Conservation (phyloP, 2,888 invertebrate species). For the Phortica okadai region DNA sequence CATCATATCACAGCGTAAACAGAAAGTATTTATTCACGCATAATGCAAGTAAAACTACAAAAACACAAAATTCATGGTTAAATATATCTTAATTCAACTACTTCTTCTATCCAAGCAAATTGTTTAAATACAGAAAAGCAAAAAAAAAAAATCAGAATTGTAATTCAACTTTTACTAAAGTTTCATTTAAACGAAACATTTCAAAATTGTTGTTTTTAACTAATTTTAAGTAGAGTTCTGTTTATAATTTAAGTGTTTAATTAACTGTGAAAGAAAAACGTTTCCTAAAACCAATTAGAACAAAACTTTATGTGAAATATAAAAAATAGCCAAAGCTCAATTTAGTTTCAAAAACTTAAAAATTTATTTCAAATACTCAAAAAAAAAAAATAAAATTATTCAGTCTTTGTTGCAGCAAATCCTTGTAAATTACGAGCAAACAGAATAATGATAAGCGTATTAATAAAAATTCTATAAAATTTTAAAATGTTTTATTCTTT, state of each 20-base stretch:
- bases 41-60: neutral
- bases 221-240: slow-evolving; percentile 24
- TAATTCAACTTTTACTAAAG: slow-evolving; percentile 14
- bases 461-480: slow-evolving; percentile 27
- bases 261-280: slow-evolving; percentile 1
- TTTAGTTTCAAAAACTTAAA: neutral
- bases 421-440: slow-evolving; percentile 36
- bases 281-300: neutral
- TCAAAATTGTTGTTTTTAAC: slow-evolving; percentile 16
- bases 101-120: neutral
- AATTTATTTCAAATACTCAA: neutral
- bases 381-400: neutral
- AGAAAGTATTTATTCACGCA: neutral
- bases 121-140: neutral
- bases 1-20: neutral
- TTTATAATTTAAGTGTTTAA: slow-evolving; percentile 20
- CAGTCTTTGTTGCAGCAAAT: slow-evolving; percentile 19
- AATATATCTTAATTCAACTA: neutral
- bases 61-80: neutral
- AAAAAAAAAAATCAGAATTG: neutral
- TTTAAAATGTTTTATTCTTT: neutral
- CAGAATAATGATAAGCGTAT: slow-evolving; percentile 27
- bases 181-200: slow-evolving; percentile 27
- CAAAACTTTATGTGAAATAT: neutral
- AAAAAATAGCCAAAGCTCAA: slow-evolving; percentile 25